Conservation (phyloP, 2,888 invertebrate species). For the Epinotia demarniana region DNA sequence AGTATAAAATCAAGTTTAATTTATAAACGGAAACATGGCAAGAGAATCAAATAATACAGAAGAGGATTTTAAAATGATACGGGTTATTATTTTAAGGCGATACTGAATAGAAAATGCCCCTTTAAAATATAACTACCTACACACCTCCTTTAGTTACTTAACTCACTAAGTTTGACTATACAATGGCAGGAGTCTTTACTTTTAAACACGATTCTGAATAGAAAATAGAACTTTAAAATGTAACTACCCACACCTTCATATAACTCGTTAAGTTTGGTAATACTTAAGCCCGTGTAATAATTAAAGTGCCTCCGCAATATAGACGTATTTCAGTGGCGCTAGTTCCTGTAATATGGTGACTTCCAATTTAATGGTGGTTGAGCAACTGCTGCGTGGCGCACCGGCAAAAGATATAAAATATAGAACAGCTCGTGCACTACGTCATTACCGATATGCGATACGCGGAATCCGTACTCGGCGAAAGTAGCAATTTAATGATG, state of each 20-base stretch:
- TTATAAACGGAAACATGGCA: too few species aligned
- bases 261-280: slow-evolving; percentile 12
- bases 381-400: slow-evolving; percentile 73
- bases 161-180: too few species aligned
- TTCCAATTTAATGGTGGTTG: slow-evolving; percentile 84
- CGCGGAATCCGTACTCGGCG: slow-evolving; percentile 16
- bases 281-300: slow-evolving; percentile 30
- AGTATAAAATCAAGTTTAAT: too few species aligned
- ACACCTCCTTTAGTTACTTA: too few species aligned
- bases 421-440: slow-evolving; percentile 52
- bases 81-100: too few species aligned
- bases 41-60: too few species aligned
- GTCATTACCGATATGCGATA: slow-evolving; percentile 39
- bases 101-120: too few species aligned
- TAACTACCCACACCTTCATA: background rate
- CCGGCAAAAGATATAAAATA: slow-evolving; percentile 68
- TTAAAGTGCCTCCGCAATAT: slow-evolving; percentile 37
- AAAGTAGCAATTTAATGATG: slow-evolving; percentile 34
- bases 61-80: too few species aligned
- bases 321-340: slow-evolving; percentile 68
- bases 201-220: background rate
- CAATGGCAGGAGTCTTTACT: background rate
- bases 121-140: too few species aligned
- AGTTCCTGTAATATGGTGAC: slow-evolving; percentile 76
- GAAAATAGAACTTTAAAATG: background rate